Evolutionary conservation across 2,113 vertebrate species (phyloP), one percentile per base, ranked within the genome.

Genomic region (Heterocephalus glaber): DNA sequence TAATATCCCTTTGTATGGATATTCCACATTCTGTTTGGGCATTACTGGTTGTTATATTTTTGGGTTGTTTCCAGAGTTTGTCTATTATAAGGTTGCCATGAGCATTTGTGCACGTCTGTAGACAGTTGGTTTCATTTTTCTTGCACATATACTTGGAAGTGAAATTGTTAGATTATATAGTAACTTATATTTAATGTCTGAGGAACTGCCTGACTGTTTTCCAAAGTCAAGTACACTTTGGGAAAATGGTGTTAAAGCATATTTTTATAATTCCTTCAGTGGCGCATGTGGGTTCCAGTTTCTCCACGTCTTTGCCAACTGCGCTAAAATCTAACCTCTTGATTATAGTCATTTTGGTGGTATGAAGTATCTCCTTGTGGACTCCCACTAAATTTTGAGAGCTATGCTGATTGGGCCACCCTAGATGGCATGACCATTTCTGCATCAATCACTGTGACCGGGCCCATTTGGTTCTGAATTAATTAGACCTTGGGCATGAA

Each of bases 211-310:
- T 5, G 68, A 54, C 56, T 82, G 7, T 80, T 94, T 86, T 63
- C 35, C 58, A 56, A 52, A 35, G 28, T 54, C 30, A 79, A 79
- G 20, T n/a, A 79, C 30, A 79, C 30, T 54, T 79, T 52, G 49
- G 30, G 49, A 20, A 79, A 52, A n/a, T 52, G 47, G 24, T 79
- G 49, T n/a, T 9, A 7, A 38, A 95, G 56, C 10, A 22, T 6
- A 9, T 19, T 90, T 81, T 68, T 76, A 47, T 10, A 38, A 2
- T 19, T 19, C n/a, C 41, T 28, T 11, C n/a, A 30, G 24, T 65
- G 33, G 0, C 7, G 12, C 5, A 1, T 5, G 2, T n/a, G 44
- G 33, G 1, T 16, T 47, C 49, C 7, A 1, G 2, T 2, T 17
- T 65, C 35, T 65, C 77, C 58, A 54, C 5, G 7, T 70, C 70